phyloP scores from a whole-genome alignment of 2,888 invertebrate genomes.

The Platycheirus rosarum region DNA sequence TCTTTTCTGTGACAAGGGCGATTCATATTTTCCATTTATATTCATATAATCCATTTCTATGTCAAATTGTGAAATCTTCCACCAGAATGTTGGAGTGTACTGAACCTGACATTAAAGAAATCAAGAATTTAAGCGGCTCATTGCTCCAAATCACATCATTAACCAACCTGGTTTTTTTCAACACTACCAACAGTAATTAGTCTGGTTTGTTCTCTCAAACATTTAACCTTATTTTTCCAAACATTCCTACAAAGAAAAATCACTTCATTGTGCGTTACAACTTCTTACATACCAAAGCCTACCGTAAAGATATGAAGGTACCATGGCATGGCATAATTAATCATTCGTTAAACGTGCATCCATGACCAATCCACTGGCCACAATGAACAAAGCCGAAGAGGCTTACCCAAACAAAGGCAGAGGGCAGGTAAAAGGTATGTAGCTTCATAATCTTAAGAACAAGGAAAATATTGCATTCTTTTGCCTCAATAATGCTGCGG shows the following conservation, averaged over 20 bases:
- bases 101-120: too few relatives aligned
- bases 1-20: too few relatives aligned
- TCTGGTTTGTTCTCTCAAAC: slow-evolving; percentile 2
- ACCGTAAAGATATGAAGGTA: slow-evolving; percentile 41
- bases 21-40: too few relatives aligned
- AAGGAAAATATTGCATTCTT: slow-evolving; percentile 49
- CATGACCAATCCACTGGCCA: slow-evolving; percentile 54
- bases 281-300: slow-evolving; percentile 6
- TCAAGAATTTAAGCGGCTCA: too few relatives aligned
- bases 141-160: too few relatives aligned
- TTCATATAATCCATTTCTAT: too few relatives aligned
- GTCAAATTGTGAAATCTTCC: too few relatives aligned
- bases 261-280: slow-evolving; percentile 24
- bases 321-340: too few relatives aligned
- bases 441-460: slow-evolving; percentile 25
- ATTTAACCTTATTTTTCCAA: slow-evolving; percentile 24
- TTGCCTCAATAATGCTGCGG: slow-evolving; percentile 14
- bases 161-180: too few relatives aligned
- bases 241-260: slow-evolving; percentile 2
- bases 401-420: slow-evolving; percentile 33
- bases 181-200: neutral
- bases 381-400: slow-evolving; percentile 18
- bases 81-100: too few relatives aligned
- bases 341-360: slow-evolving; percentile 59
- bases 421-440: slow-evolving; percentile 11